Evolutionary conservation across 2,888 invertebrate genomes (phyloP), one percentile per base, ranked within the genome.

Genomic region (Plebejus argus): DNA sequence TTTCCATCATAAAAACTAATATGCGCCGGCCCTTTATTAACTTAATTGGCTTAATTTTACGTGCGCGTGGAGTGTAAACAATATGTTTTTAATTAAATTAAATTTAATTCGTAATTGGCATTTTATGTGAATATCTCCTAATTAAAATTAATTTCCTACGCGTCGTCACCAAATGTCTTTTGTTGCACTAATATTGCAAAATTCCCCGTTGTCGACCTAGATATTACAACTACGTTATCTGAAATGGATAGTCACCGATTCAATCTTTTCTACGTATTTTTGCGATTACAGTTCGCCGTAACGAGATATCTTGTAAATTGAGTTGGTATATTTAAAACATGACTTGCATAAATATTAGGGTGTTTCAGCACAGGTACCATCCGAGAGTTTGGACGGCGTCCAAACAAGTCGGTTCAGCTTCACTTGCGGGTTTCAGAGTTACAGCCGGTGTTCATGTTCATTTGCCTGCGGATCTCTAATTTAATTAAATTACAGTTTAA

Each of bases 1-100:
- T 84, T 83, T 82, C 79, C 81, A 78, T 81, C 81, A 81, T 81
- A 83, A 83, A 81, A 82, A 82, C 78, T 78, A 79, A 78, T 79
- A 79, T 78, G 76, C 56, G 71, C 58, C 45, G 18, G 23, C 23
- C 66, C 66, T 66, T 66, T 33, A 66, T 66, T 66, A 66, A 33
- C 33, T 28, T 66, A 66, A 66, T 66, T 66, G 28, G 66, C 66
- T 66, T 66, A 66, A 66, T 66, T 66, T 66, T 66, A 33, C 28
- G 66, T 66, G 23, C 23, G 61, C 61, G 61, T 53, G 18, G 53
- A 53, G 53, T 53, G 53, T 66, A 66, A 66, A 66, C 66, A 66
- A 66, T 66, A 33, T 6, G 28, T 33, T 66, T 66, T 66, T 33
- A 66, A 66, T 66, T 66, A 33, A 66, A 66, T 66, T 66, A 18